These are phyloP conservation scores for Leptarthrus brevirostris DNA, from an alignment of 2,888 invertebrate genomes.

Conservation along the genomic window DNA sequence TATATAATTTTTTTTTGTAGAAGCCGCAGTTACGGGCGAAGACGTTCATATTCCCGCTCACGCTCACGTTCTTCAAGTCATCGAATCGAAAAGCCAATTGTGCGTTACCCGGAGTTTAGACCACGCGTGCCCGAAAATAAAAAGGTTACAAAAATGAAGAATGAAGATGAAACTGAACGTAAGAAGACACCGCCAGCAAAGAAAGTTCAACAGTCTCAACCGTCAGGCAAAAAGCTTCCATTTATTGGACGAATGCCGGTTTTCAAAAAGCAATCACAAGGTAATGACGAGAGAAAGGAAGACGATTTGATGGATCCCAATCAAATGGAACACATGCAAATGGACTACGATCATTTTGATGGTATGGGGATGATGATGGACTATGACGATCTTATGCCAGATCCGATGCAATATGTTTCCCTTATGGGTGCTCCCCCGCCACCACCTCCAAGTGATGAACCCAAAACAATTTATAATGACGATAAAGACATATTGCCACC, in stretches of 20 bases:
- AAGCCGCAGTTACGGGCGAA: slow-evolving; percentile 49
- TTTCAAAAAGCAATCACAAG: slow-evolving; percentile 71
- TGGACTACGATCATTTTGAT: slow-evolving; percentile 64
- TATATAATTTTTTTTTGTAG: slow-evolving; percentile 10
- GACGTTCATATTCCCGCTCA: slow-evolving; percentile 57
- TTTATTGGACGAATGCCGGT: slow-evolving; percentile 89
- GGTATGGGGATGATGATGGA: slow-evolving; percentile 65
- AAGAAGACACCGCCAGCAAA: slow-evolving; percentile 59
- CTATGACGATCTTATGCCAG: slow-evolving; percentile 67
- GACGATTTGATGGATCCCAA: slow-evolving; percentile 53
- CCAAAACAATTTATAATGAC: slow-evolving; percentile 53
- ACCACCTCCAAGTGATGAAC: slow-evolving; percentile 62
- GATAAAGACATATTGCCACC: slow-evolving; percentile 64
- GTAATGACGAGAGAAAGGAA: slow-evolving; percentile 53
- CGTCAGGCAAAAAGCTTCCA: slow-evolving; percentile 76
- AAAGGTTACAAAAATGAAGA: slow-evolving; percentile 36
- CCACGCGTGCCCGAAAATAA: slow-evolving; percentile 59
- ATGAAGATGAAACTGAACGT: slow-evolving; percentile 59
- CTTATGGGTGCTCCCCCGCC: slow-evolving; percentile 65
- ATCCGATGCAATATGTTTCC: slow-evolving; percentile 66
- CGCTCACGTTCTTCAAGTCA: slow-evolving; percentile 55
- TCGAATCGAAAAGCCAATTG: slow-evolving; percentile 64
- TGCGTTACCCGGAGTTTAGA: slow-evolving; percentile 65
- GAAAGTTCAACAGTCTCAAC: slow-evolving; percentile 55
- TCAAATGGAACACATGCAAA: slow-evolving; percentile 20